Percentiles rank a stretch among this genome's conserved stretches.
Evolutionary conservation across 2,113 vertebrate species (phyloP).

Genomic region (Festucalex cinctus): DNA sequence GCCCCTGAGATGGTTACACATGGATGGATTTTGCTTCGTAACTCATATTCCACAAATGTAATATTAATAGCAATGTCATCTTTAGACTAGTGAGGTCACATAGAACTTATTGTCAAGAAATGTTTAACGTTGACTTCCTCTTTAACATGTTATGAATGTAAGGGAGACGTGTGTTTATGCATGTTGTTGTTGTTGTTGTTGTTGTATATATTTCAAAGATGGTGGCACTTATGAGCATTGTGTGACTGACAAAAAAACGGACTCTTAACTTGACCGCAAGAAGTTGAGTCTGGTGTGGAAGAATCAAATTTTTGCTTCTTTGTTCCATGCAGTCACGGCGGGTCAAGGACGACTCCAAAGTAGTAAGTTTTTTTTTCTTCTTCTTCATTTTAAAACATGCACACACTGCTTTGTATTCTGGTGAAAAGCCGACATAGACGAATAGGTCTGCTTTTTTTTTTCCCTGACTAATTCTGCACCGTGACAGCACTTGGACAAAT

Average conservation of each 20-base stretch:
- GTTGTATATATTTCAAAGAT: no score
- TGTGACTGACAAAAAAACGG: neutral
- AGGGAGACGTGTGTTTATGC: no score
- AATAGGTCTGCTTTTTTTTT: neutral
- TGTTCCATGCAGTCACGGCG: conserved; percentile 86
- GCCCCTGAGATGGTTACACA: no score
- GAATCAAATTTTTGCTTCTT: conserved; percentile 31
- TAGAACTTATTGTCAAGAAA: no score
- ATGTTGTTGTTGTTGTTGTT: no score
- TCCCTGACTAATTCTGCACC: conserved; percentile 20
- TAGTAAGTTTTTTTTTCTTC: conserved; percentile 61
- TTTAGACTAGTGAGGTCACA: no score
- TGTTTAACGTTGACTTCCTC: no score
- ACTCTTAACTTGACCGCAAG: conserved; percentile 6
- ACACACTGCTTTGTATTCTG: conserved; percentile 4
- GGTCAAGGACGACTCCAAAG: conserved; percentile 80
- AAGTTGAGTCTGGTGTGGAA: conserved; percentile 3
- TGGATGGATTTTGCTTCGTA: no score
- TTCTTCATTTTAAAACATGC: conserved; percentile 12
- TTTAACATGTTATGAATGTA: neutral
- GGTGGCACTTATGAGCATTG: neutral
- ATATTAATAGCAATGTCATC: no score
- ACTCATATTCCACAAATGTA: no score
- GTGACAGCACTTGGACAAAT: conserved; percentile 22
- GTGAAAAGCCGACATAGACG: conserved; percentile 6